phyloP scores from a whole-genome alignment of 2,797 vertebrate genomes.

The Diplodus puntazzo region DNA sequence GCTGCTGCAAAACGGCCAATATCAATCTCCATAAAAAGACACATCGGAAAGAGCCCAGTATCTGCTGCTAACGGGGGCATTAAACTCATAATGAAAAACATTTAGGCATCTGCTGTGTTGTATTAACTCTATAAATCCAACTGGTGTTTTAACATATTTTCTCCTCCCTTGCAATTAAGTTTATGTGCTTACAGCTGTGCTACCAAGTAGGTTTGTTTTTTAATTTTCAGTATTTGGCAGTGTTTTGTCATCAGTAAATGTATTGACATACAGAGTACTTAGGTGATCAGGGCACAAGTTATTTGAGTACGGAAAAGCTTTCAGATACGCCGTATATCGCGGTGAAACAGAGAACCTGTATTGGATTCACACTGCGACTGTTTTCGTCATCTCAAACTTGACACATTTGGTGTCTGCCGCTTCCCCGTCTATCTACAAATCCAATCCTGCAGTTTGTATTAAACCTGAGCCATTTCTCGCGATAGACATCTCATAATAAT shows the following conservation, averaged over 20 bases:
- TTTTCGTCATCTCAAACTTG: no score
- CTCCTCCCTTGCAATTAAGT: no score
- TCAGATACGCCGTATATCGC: not conserved
- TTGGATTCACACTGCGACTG: not conserved
- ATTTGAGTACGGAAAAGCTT: not conserved
- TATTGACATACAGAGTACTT: not conserved
- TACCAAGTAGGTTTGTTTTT: not conserved
- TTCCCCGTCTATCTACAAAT: not conserved
- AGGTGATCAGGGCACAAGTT: not conserved
- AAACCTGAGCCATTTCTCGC: not conserved
- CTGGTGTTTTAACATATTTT: no score
- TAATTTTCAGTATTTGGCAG: not conserved
- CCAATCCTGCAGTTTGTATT: not conserved
- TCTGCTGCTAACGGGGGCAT: constrained; percentile 19
- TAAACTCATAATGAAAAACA: constrained; percentile 8
- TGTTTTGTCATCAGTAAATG: not conserved
- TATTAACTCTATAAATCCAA: not conserved
- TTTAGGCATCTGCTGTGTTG: not conserved
- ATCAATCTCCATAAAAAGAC: constrained; percentile 71
- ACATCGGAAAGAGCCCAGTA: constrained; percentile 30
- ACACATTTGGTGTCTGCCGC: not conserved
- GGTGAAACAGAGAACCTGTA: not conserved
- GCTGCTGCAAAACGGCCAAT: constrained; percentile 58
- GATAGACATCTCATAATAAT: constrained; percentile 20
- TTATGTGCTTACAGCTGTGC: no score